Percentiles rank a stretch among this genome's conserved stretches.
Conservation (phyloP, 1,140 invertebrate species). For the Aphidius ervi region DNA sequence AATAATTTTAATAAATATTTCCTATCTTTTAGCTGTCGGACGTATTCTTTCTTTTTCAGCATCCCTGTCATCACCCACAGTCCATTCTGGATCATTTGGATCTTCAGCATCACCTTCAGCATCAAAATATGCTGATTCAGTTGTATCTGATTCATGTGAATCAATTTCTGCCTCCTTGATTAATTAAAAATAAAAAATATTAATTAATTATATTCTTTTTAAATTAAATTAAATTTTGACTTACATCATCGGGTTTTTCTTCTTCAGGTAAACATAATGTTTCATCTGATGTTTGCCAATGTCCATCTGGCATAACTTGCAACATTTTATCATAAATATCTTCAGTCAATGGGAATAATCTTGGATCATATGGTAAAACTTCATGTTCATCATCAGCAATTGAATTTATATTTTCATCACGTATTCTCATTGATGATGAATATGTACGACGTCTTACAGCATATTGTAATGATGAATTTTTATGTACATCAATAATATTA, state of each 20-base stretch:
- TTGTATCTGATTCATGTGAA: slow-evolving; percentile 58
- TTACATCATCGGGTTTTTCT: slow-evolving; percentile 48
- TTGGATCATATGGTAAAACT: slow-evolving; percentile 65
- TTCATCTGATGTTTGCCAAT: slow-evolving; percentile 56
- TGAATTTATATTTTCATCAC: slow-evolving; percentile 40
- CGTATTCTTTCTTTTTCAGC: slow-evolving; percentile 51
- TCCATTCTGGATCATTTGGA: slow-evolving; percentile 80
- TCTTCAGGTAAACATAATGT: slow-evolving; percentile 55
- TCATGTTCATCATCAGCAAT: slow-evolving; percentile 48
- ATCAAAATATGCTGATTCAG: slow-evolving; percentile 57
- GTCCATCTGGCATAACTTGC: slow-evolving; percentile 63
- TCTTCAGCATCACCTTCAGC: slow-evolving; percentile 61
- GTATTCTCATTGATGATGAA: slow-evolving; percentile 45
- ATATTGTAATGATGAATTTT: slow-evolving; percentile 41
- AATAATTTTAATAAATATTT: slow-evolving; percentile 32
- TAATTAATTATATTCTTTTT: slow-evolving; percentile 1
- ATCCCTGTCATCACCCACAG: slow-evolving; percentile 50
- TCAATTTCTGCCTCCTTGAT: slow-evolving; percentile 43
- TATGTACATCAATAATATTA: slow-evolving; percentile 30
- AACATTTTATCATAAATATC: slow-evolving; percentile 68
- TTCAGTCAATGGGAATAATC: slow-evolving; percentile 71
- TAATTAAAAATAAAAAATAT: not conserved
- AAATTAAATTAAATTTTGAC: slow-evolving; percentile 23
- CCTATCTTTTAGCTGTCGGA: slow-evolving; percentile 52
- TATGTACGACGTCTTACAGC: slow-evolving; percentile 53